phyloP scores from a whole-genome alignment of 92 coral and sea anemone genomes.

The Zoanthus sansibaricus region DNA sequence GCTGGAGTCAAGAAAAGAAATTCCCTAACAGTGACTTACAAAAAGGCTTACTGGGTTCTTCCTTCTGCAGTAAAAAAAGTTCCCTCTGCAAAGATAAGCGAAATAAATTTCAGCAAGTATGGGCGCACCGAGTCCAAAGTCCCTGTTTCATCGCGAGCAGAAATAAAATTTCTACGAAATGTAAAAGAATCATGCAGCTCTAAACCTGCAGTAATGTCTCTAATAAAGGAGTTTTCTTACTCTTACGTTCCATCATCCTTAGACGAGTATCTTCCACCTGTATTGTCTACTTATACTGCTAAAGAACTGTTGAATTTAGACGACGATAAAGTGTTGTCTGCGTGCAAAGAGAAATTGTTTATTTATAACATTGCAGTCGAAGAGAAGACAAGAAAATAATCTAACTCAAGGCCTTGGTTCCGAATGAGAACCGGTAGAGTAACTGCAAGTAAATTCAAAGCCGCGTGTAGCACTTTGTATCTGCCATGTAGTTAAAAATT shows the following conservation, averaged over 20 bases:
- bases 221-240: constrained; percentile 20
- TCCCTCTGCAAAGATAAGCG: constrained; percentile 7
- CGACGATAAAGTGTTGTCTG: constrained; percentile 29
- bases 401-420: constrained; percentile 11
- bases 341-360: constrained; percentile 16
- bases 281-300: background rate
- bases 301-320: constrained; percentile 2
- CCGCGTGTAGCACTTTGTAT: constrained; percentile 15
- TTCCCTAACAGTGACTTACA: background rate
- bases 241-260: constrained; percentile 30
- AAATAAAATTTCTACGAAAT: background rate
- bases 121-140: constrained; percentile 7
- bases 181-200: background rate
- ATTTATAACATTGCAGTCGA: constrained; percentile 3
- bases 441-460: background rate
- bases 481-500: too few relatives aligned
- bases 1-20: constrained; percentile 43
- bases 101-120: constrained; percentile 8
- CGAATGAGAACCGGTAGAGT: constrained; percentile 25
- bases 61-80: constrained; percentile 19
- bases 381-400: background rate
- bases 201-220: constrained; percentile 23
- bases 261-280: constrained; percentile 23
- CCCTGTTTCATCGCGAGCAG: background rate
- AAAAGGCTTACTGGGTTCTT: background rate